Evolutionary conservation across 2,888 invertebrate species (phyloP), one percentile per base, ranked within the genome.

Genomic region (Julus scanicus): DNA sequence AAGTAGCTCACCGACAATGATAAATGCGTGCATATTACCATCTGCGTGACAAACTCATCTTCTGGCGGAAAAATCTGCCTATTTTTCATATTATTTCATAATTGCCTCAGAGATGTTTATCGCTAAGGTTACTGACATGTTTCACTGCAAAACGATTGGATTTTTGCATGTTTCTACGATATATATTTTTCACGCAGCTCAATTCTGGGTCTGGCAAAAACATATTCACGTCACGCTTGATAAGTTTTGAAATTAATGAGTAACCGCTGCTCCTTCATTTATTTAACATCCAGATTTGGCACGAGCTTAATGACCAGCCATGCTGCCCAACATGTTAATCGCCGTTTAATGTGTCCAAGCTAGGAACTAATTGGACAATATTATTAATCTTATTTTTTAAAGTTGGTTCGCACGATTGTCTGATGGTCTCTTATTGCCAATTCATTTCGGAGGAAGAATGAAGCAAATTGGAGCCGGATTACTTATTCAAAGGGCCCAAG

Each of bases 391-490:
- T 37, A 8, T 80, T 80, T 37, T 80, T 87, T 39, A n/a, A 63
- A 89, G 89, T 87, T 89, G 89, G 89, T 88, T 84, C 85, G 89
- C 89, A 9, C 84, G 89, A 63, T 84, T 89, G 20, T 83, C 84
- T 37, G 89, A 89, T 57, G 89, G 89, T 17, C 89, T 89, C 53
- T 63, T 89, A 9, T 63, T 89, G 92, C 96, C 96, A 17, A 97
- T 98, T n/a, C 94, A 95, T 71, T 93, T 97, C 90, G 96, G 97
- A 92, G 97, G 97, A 89, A 94, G 98, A 91, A 96, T 98, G 37
- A 96, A 97, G 91, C 97, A 98, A 93, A 97, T 97, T 20, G 97
- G 98, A 89, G 98, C 98, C 89, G 98, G 98, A 89, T 93, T 99
- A 91, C 97, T 98, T 90, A 97, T 99, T 90, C 95, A 96, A 90